Conservation (phyloP, 2,888 invertebrate species). For the Hydraecia micacea region DNA sequence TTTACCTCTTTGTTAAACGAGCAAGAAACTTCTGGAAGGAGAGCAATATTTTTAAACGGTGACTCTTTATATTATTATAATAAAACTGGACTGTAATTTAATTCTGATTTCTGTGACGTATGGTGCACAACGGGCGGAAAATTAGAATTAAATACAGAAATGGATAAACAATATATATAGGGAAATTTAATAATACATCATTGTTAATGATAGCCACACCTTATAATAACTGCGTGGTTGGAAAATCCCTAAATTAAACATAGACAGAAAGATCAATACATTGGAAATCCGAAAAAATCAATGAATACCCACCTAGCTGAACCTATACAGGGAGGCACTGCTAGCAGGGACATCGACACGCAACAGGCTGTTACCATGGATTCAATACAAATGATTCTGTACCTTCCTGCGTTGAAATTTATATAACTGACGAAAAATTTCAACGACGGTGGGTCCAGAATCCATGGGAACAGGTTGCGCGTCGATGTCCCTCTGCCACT, state of each 20-base stretch:
- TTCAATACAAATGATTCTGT: too few species aligned
- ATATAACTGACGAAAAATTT: too few species aligned
- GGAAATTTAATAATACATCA: conserved; percentile 2
- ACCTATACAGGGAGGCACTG: not conserved
- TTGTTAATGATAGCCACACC: conserved; percentile 20
- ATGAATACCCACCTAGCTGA: not conserved
- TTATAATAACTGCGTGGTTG: not conserved
- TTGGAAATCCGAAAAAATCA: not conserved
- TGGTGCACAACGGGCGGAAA: conserved; percentile 30
- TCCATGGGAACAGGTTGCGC: too few species aligned
- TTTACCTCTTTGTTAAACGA: conserved; percentile 36
- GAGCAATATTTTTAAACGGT: not conserved
- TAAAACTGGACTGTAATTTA: not conserved
- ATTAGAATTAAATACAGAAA: conserved; percentile 3
- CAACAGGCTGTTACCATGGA: too few species aligned
- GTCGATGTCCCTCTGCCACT: too few species aligned
- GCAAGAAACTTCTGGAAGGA: not conserved
- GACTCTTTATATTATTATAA: not conserved
- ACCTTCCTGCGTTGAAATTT: too few species aligned
- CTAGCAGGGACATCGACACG: too few species aligned
- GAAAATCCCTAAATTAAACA: conserved; percentile 3
- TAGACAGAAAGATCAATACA: not conserved
- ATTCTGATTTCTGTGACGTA: not conserved
- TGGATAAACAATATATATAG: conserved; percentile 17
- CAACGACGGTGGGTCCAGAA: too few species aligned